These are phyloP conservation scores for Trachelus troglodyta DNA, from an alignment of 2,888 invertebrate genomes.

Conservation along the genomic window DNA sequence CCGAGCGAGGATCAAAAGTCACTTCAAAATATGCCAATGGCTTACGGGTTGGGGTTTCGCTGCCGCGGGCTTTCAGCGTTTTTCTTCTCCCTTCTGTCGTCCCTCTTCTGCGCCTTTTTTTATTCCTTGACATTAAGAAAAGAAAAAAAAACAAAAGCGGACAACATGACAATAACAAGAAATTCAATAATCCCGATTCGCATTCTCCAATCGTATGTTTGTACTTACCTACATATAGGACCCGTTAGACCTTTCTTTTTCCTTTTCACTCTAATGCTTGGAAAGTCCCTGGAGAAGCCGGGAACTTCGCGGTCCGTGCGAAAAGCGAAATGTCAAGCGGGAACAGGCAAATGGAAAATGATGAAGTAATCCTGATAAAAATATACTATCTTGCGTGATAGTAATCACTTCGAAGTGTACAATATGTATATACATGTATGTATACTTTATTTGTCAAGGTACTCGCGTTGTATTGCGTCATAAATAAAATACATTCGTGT, in stretches of 20 bases:
- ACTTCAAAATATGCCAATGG: not conserved
- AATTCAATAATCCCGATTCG: constrained; percentile 5
- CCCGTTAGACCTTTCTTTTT: not conserved
- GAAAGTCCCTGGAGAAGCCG: not conserved
- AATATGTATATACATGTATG: not conserved
- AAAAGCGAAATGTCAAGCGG: constrained; percentile 30
- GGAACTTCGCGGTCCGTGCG: not conserved
- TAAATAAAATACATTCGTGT: not conserved
- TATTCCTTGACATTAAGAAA: constrained; percentile 8
- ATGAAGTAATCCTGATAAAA: constrained; percentile 4
- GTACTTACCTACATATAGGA: not conserved
- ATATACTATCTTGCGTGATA: not conserved
- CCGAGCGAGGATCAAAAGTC: not conserved
- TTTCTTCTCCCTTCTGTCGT: not conserved
- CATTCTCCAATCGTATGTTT: not conserved
- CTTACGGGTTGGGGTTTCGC: not conserved
- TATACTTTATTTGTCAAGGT: not conserved
- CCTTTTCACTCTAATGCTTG: not conserved
- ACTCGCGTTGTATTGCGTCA: not conserved
- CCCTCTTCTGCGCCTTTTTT: not conserved
- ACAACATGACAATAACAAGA: not conserved
- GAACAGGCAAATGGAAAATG: constrained; percentile 8
- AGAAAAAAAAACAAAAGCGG: not conserved
- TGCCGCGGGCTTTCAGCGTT: not conserved
- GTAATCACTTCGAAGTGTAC: not conserved